Percentiles rank a stretch among this genome's conserved stretches.
These are phyloP conservation scores for Zootermopsis nevadensis DNA, from an alignment of 2,888 invertebrate species.

Conservation along the genomic window DNA sequence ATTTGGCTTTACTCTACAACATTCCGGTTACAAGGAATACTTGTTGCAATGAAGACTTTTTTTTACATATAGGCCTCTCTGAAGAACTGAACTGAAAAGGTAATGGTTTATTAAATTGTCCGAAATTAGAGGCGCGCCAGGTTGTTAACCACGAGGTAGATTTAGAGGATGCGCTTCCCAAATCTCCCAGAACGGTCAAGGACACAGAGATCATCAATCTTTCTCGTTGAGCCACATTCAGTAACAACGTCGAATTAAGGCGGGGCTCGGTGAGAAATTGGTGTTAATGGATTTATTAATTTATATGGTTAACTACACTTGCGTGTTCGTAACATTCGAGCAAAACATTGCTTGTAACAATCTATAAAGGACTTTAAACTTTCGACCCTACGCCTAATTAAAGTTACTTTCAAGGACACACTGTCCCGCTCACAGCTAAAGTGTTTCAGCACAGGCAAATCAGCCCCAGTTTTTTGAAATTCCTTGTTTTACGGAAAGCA, in stretches of 20 bases:
- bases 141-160: background rate
- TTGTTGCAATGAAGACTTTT: too few species aligned
- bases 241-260: slow-evolving; percentile 12
- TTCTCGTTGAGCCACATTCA: background rate
- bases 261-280: slow-evolving; percentile 24
- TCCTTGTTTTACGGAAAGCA: too few species aligned
- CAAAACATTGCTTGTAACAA: background rate
- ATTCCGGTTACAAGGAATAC: too few species aligned
- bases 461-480: too few species aligned
- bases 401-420: background rate
- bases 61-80: too few species aligned
- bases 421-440: background rate
- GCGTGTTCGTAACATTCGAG: background rate
- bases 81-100: too few species aligned
- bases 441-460: background rate
- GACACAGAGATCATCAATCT: slow-evolving; percentile 28
- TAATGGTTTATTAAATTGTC: too few species aligned
- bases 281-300: slow-evolving; percentile 20
- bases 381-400: background rate
- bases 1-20: too few species aligned
- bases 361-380: background rate
- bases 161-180: background rate
- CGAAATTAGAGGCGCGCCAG: background rate
- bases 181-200: background rate
- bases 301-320: background rate